phyloP scores from a whole-genome alignment of 23 tunicate genomes.

The Clavelina lepadiformis region DNA sequence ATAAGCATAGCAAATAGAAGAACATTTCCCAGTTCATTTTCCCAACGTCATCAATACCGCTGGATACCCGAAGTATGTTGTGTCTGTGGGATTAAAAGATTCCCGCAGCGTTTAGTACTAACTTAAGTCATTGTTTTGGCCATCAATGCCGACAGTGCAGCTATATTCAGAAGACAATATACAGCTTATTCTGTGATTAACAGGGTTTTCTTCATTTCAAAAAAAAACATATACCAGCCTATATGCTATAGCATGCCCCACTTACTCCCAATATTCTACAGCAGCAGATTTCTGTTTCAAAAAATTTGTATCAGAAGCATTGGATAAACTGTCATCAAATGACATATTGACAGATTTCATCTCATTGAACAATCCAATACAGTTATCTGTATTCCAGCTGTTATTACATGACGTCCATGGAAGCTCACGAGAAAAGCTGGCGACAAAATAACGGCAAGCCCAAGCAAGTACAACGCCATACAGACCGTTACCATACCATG shows the following conservation, averaged over 20 bases:
- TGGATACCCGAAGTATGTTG: slow-evolving; percentile 1
- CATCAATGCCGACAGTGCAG: too few species aligned
- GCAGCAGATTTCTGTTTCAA: slow-evolving; percentile 1
- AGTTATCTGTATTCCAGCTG: slow-evolving; percentile 30
- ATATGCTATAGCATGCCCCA: too few species aligned
- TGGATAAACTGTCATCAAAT: neutral
- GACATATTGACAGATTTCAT: neutral
- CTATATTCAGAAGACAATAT: too few species aligned
- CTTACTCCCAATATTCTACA: slow-evolving; percentile 42
- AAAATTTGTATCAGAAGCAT: neutral
- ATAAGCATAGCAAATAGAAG: slow-evolving; percentile 1
- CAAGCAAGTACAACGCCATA: slow-evolving; percentile 37
- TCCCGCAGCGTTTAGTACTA: too few species aligned
- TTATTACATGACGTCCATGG: slow-evolving; percentile 42
- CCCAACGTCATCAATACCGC: slow-evolving; percentile 14
- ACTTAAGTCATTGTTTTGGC: too few species aligned
- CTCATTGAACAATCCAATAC: neutral
- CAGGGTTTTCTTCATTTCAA: too few species aligned
- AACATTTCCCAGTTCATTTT: slow-evolving; percentile 15
- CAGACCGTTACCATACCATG: slow-evolving; percentile 10
- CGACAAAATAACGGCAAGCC: slow-evolving; percentile 20
- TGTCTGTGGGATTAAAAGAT: too few species aligned
- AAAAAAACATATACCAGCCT: too few species aligned
- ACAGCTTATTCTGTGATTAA: too few species aligned
- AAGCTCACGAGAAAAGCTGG: slow-evolving; percentile 19